Base-by-base conservation (phyloP, 2,797 vertebrate species). In the Petrocephalus sullivani region DNA sequence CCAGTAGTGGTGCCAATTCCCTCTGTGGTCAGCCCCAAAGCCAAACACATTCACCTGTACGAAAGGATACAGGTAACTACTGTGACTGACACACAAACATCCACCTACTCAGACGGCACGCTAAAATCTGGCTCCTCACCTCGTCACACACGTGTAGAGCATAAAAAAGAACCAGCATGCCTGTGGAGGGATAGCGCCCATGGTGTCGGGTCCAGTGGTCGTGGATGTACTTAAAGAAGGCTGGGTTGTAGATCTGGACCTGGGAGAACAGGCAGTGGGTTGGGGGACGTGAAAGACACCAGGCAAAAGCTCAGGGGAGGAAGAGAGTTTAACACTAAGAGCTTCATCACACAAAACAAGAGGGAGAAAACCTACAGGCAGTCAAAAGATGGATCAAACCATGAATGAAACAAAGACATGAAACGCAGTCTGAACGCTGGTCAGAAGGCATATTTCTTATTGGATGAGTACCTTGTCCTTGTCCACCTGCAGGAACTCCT, bases 1-100 rank as follows among this genome's bases (percentile, higher is more conserved):
- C 98, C 98, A 99, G 95, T 99, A 99, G 94, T 99, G 98, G 94
- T 99, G 98, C 98, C 98, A 99, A 94, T 99, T 99, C 53, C 98
- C 98, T 0, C 97, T 96, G 90, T 96, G 96, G 95, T 99, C 98
- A 0, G 98, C 98, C 0, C 98, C 98, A 0, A 99, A 99, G n/a
- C 98, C 98, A 0, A 98, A 99, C 90, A 99, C 98, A 58, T 99
- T 98, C 92, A 99, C 98, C 98, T 99, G 90, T 7, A 0, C 41
- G n/a, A 10, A 46, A 7, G 75, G 41, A 81, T 49, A 46, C 49
- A 41, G 2, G 75, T 4, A 81, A 19, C 75, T 81, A 49, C 41
- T 81, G 19, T 49, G 41, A 49, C 41, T 81, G 2, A 46, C 33
- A 78, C 37, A 46, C 41, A 9, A 49, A 49, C 37, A 81, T 81